phyloP scores from a whole-genome alignment of 2,888 invertebrate species.

The Coremacera marginata region DNA sequence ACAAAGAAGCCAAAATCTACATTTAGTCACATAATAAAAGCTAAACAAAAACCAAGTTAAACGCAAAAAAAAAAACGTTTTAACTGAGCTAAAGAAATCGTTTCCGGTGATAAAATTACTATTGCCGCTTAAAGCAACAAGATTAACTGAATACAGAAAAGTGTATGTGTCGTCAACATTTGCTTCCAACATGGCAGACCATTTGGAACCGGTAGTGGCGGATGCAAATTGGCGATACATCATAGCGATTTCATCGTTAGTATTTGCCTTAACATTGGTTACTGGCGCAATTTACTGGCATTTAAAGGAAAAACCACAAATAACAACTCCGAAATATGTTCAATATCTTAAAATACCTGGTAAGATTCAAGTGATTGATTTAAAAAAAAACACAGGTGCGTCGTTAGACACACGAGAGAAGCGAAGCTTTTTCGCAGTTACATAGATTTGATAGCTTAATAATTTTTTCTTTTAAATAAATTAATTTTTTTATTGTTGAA shows the following conservation, averaged over 20 bases:
- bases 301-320: slow-evolving; percentile 53
- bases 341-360: not conserved
- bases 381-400: too few species aligned
- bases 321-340: slow-evolving; percentile 19
- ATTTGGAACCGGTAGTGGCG: not conserved
- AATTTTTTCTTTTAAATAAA: too few species aligned
- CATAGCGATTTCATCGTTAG: slow-evolving; percentile 51
- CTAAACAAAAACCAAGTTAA: not conserved
- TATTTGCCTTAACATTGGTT: slow-evolving; percentile 55
- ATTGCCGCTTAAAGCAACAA: too few species aligned
- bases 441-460: too few species aligned
- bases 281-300: slow-evolving; percentile 59
- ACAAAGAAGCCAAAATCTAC: not conserved
- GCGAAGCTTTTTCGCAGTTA: too few species aligned
- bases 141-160: too few species aligned
- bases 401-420: too few species aligned
- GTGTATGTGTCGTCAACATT: too few species aligned
- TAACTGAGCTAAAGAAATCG: not conserved
- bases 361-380: not conserved
- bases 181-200: not conserved
- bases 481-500: too few species aligned
- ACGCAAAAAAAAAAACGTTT: too few species aligned
- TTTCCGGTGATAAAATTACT: not conserved
- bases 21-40: not conserved
- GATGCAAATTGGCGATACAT: slow-evolving; percentile 43